Base-by-base conservation (phyloP, 1,140 invertebrate species). In the Drosophila dunni region DNA sequence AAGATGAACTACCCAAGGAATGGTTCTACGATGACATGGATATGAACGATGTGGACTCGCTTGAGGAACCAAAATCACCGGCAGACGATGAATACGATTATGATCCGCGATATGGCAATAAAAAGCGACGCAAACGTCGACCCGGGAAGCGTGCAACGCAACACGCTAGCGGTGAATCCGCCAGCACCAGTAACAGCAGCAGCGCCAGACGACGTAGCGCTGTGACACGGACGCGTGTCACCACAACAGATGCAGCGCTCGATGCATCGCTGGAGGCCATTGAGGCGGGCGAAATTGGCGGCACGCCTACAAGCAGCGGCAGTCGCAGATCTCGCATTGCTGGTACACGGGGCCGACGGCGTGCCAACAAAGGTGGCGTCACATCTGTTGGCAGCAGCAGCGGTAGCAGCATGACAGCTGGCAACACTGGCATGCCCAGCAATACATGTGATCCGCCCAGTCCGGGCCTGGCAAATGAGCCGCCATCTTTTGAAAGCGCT, bases 31-130 rank as follows among this genome's bases (percentile, higher is more conserved):
- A 97, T 88, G 97, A 97, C 34, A 94, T 96, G 91, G 97, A 98
- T 64, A 96, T 98, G 93, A 95, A 97, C 63, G 97, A 98, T 89
- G 96, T 97, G 93, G 97, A 98, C 79, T 96, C 96, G 1, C 97
- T 97, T 77, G 97, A 98, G 83, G 98, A 98, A 88, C 97, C 96
- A 0, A 97, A 98, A 93, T 96, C 97, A 68, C 96, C 98, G 91
- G 96, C 96, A 54, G 98, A 99, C 93, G 98, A 98, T 91, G 98
- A 98, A 92, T 96, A 99, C 93, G 98, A 97, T 86, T 98, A 99
- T 92, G 98, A 99, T 92, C 97, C 96, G 50, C 91, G 91, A 0
- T 92, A 92, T 34, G 91, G 91, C 8, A 92, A 76, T 44, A 92
- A 92, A 44, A 92, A 92, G 60, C 74, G 91, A 51, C 89, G 90